Percentiles rank a stretch among this genome's conserved stretches.
These are phyloP conservation scores for Drosophila borealis DNA, from an alignment of 2,888 invertebrate species.

Conservation along the genomic window DNA sequence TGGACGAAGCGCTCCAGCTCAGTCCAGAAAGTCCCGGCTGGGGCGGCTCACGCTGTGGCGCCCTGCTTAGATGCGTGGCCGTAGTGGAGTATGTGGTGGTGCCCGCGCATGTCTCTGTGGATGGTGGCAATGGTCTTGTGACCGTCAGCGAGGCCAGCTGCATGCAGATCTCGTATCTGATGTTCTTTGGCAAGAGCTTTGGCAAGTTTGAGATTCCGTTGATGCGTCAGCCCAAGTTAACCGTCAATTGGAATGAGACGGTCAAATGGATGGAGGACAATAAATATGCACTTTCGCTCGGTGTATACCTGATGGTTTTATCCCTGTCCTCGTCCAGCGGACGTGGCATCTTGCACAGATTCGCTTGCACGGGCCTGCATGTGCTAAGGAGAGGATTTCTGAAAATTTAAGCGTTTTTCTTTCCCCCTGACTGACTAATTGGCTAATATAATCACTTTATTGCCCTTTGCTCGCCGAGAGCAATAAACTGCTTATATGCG, in stretches of 20 bases:
- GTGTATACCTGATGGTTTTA: slow-evolving; percentile 88
- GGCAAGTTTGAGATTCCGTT: slow-evolving; percentile 86
- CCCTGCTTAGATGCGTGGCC: slow-evolving; percentile 91
- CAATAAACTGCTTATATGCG: slow-evolving; percentile 22
- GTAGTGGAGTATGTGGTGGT: slow-evolving; percentile 92
- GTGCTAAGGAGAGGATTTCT: slow-evolving; percentile 40
- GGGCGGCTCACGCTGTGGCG: slow-evolving; percentile 91
- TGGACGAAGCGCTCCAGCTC: slow-evolving; percentile 89
- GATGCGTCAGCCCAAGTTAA: slow-evolving; percentile 3
- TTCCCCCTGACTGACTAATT: not conserved
- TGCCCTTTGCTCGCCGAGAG: not conserved
- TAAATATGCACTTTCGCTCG: slow-evolving; percentile 87
- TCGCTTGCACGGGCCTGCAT: slow-evolving; percentile 31
- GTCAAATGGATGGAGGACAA: slow-evolving; percentile 87
- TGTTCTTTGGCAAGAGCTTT: slow-evolving; percentile 59
- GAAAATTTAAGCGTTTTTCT: slow-evolving; percentile 17
- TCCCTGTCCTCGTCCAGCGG: slow-evolving; percentile 32
- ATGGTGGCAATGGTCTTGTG: slow-evolving; percentile 55
- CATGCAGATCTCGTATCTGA: slow-evolving; percentile 55
- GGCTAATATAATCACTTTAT: slow-evolving; percentile 14
- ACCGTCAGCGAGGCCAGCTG: slow-evolving; percentile 40
- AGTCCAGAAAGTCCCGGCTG: slow-evolving; percentile 91
- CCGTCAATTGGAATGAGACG: slow-evolving; percentile 7
- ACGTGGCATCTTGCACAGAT: slow-evolving; percentile 26
- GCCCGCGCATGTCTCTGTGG: slow-evolving; percentile 87